Evolutionary conservation across 2,113 vertebrate species (phyloP).

Genomic region (Cheilinus undulatus): DNA sequence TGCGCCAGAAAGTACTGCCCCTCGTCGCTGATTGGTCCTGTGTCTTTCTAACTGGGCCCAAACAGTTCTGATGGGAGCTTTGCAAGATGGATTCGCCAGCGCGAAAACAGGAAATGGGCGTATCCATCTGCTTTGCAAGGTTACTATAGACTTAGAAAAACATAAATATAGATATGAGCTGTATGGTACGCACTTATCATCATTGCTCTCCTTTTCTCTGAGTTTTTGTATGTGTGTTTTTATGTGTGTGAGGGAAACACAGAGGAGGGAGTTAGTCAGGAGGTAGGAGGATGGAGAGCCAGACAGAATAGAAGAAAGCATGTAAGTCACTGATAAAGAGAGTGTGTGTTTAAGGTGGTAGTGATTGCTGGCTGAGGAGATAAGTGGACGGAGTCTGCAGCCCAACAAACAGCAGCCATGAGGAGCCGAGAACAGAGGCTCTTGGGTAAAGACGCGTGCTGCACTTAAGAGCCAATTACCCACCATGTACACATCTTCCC

Average conservation of each 20-base stretch:
- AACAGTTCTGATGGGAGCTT: no score
- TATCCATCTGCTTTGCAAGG: no score
- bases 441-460: slow-evolving; percentile 75
- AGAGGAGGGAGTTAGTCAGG: neutral
- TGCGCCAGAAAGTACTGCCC: no score
- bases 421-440: slow-evolving; percentile 64
- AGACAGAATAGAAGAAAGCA: slow-evolving; percentile 37
- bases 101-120: no score
- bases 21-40: no score
- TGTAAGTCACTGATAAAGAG: slow-evolving; percentile 58
- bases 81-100: no score
- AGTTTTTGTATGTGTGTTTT: slow-evolving; percentile 6
- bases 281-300: slow-evolving; percentile 15
- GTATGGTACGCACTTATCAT: neutral
- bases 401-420: slow-evolving; percentile 70
- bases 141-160: no score
- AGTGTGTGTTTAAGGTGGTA: slow-evolving; percentile 71
- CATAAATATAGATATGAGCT: no score
- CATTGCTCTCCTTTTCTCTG: neutral
- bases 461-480: slow-evolving; percentile 84
- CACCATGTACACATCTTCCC: slow-evolving; percentile 75
- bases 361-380: slow-evolving; percentile 69
- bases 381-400: slow-evolving; percentile 74
- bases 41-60: no score
- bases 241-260: neutral